Evolutionary conservation across 2,113 vertebrate species (phyloP).

Genomic region (Ailurus styani): DNA sequence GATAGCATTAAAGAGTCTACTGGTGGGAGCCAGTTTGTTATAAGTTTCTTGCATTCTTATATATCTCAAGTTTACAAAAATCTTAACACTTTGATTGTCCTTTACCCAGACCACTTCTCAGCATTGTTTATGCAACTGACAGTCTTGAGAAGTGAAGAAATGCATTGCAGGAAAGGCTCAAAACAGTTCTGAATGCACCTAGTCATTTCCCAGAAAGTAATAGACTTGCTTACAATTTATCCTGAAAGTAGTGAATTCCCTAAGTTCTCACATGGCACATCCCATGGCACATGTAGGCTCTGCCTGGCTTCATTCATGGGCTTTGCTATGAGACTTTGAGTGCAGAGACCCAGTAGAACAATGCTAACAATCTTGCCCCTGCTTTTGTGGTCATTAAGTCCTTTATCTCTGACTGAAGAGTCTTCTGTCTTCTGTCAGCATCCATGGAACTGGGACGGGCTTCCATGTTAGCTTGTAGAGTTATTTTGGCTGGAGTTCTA

Average conservation of each 20-base stretch:
- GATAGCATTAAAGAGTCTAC: neutral
- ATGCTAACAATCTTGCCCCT: neutral
- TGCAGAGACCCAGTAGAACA: neutral
- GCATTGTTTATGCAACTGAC: neutral
- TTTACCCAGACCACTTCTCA: neutral
- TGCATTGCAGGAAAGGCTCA: neutral
- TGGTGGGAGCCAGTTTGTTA: neutral
- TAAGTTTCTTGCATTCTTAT: neutral
- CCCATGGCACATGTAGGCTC: neutral
- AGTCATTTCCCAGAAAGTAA: neutral
- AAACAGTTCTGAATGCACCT: neutral
- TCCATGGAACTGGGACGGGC: neutral
- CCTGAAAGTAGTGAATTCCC: neutral
- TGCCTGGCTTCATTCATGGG: too few species aligned
- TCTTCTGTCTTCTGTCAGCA: neutral
- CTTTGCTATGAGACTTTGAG: fast-evolving
- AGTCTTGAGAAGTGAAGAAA: neutral
- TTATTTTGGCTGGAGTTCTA: neutral
- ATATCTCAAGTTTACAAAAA: neutral
- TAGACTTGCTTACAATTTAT: neutral
- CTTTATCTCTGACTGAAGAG: neutral
- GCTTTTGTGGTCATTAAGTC: neutral
- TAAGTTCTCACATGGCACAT: neutral
- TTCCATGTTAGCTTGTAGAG: neutral
- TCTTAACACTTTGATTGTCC: neutral